phyloP scores from a whole-genome alignment of 64 coral and sea anemone species.

The Porites lutea region DNA sequence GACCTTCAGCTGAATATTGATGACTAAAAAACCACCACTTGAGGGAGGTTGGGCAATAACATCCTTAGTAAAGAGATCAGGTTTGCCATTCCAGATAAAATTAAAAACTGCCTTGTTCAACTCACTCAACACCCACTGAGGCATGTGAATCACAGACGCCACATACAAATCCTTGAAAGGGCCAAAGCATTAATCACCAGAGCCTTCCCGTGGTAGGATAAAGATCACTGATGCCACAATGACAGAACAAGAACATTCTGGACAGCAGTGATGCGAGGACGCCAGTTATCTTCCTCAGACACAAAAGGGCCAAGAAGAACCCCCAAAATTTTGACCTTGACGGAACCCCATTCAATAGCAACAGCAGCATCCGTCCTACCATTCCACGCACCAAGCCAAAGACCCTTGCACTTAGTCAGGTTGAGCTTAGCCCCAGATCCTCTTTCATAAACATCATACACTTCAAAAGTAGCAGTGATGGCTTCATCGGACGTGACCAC shows the following conservation, averaged over 20 bases:
- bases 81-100: constrained; percentile 58
- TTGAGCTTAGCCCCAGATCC: constrained; percentile 21
- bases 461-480: background rate
- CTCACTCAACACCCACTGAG: background rate
- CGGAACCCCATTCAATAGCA: background rate
- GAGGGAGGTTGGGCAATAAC: background rate
- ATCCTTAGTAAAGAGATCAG: background rate
- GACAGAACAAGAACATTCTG: background rate
- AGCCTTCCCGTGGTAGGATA: background rate
- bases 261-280: background rate
- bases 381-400: constrained; percentile 42
- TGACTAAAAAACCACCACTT: constrained; percentile 8
- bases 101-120: background rate
- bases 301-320: too few relatives aligned
- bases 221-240: background rate
- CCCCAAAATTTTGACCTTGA: background rate
- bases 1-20: background rate
- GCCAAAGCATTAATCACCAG: background rate
- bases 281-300: background rate
- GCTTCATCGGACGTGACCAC: background rate
- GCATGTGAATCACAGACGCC: background rate
- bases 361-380: constrained; percentile 25
- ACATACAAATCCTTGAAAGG: background rate
- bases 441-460: background rate
- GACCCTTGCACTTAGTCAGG: constrained; percentile 1